A percentile compares a stretch with the other conserved stretches of the same genome.
These are phyloP conservation scores for Periplaneta americana DNA, from an alignment of 1,140 invertebrate genomes.

Conservation along the genomic window DNA sequence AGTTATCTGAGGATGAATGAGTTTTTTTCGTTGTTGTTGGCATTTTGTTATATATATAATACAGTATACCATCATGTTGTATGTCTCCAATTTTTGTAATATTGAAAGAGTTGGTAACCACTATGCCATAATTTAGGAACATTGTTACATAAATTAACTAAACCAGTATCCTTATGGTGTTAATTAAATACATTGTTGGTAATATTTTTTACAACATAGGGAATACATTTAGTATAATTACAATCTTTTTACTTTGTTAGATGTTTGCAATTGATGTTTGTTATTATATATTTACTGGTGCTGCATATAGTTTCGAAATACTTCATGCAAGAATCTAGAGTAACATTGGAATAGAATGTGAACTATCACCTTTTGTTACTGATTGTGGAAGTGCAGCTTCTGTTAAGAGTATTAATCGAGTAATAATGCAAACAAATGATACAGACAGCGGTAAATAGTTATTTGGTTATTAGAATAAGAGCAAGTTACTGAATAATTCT, in stretches of 20 bases:
- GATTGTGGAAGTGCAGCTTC: too few species aligned
- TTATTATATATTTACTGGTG: background rate
- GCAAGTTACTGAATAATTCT: background rate
- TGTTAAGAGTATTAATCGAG: background rate
- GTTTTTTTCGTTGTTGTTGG: background rate
- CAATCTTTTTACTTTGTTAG: background rate
- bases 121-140: background rate
- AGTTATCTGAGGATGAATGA: background rate
- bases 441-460: background rate
- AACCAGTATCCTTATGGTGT: background rate
- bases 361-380: too few species aligned
- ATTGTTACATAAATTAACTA: background rate
- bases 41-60: background rate
- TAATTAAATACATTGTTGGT: background rate
- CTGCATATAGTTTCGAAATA: background rate
- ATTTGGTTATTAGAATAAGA: background rate
- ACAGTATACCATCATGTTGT: background rate
- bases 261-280: background rate
- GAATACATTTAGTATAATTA: background rate
- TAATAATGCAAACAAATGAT: background rate
- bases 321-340: too few species aligned
- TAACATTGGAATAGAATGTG: too few species aligned
- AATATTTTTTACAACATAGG: background rate
- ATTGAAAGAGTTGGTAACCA: background rate
- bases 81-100: background rate